Evolutionary conservation across 2,113 vertebrate genomes (phyloP).

Genomic region (Tiliqua scincoides): DNA sequence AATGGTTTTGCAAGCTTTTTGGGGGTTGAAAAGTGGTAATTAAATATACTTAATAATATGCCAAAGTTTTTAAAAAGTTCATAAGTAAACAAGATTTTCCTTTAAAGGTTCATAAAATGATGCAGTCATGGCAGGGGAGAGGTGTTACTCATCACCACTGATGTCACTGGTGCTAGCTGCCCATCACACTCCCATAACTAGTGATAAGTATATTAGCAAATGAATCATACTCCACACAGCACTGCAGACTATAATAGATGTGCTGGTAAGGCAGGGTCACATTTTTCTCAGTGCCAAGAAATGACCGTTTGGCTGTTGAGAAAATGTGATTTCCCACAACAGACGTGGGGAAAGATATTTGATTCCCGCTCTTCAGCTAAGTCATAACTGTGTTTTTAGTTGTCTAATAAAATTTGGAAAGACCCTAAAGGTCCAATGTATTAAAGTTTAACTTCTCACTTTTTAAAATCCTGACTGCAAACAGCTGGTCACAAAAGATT

Average conservation of each 20-base stretch:
- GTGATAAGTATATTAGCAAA: too few relatives aligned
- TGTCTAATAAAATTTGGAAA: constrained; percentile 29
- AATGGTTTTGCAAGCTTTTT: too few relatives aligned
- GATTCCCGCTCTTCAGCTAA: constrained; percentile 5
- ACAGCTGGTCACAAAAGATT: constrained; percentile 18
- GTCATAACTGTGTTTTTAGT: not conserved
- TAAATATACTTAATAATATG: not conserved
- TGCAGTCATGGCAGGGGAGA: not conserved
- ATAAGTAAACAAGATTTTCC: not conserved
- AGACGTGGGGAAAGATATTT: not conserved
- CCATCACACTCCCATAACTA: not conserved
- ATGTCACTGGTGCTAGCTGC: not conserved
- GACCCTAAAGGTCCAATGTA: constrained; percentile 15
- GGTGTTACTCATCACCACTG: not conserved
- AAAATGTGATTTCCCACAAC: constrained; percentile 6
- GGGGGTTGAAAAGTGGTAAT: too few relatives aligned
- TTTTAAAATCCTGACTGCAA: constrained; percentile 21
- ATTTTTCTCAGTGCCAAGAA: not conserved
- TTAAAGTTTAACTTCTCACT: constrained; percentile 21
- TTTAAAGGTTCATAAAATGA: not conserved
- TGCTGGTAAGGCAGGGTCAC: not conserved
- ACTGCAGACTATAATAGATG: not conserved
- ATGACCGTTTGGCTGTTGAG: not conserved
- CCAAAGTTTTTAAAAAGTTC: not conserved
- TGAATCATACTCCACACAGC: not conserved